phyloP scores from a whole-genome alignment of 1,140 invertebrate genomes.

The Radopholus similis region DNA sequence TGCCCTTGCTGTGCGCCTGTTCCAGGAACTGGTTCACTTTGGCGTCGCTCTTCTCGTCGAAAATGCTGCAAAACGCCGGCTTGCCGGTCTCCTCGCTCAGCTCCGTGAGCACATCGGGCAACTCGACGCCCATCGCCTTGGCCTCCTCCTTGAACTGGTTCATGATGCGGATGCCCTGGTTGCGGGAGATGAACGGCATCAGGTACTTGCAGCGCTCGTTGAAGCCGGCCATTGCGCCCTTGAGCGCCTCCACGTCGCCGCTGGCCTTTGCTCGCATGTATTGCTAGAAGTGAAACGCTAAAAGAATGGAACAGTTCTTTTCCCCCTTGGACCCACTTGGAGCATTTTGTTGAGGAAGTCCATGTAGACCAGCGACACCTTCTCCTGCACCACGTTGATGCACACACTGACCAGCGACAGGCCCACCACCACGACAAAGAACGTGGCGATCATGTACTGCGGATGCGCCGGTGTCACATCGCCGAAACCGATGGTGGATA shows the following conservation, averaged over 20 bases:
- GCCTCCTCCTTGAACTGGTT: conserved; percentile 50
- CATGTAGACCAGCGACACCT: conserved; percentile 48
- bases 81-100: conserved; percentile 55
- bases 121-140: conserved; percentile 47
- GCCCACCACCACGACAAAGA: conserved; percentile 86
- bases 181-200: conserved; percentile 54
- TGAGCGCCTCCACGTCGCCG: conserved; percentile 49
- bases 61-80: conserved; percentile 43
- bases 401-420: conserved; percentile 90
- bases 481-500: conserved; percentile 29
- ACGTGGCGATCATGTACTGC: conserved; percentile 81
- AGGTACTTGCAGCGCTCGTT: conserved; percentile 50
- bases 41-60: conserved; percentile 31
- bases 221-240: conserved; percentile 53
- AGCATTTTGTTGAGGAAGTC: conserved; percentile 50
- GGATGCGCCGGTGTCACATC: conserved; percentile 67
- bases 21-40: conserved; percentile 46
- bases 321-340: conserved; percentile 31
- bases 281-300: conserved; percentile 32
- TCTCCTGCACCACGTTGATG: conserved; percentile 68
- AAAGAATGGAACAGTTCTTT: conserved; percentile 5
- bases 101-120: conserved; percentile 52
- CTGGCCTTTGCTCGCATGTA: conserved; percentile 47
- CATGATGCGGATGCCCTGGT: conserved; percentile 50
- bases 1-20: conserved; percentile 24